These are phyloP conservation scores for Rhyacophila evoluta DNA, from an alignment of 2,888 invertebrate genomes.

Conservation along the genomic window DNA sequence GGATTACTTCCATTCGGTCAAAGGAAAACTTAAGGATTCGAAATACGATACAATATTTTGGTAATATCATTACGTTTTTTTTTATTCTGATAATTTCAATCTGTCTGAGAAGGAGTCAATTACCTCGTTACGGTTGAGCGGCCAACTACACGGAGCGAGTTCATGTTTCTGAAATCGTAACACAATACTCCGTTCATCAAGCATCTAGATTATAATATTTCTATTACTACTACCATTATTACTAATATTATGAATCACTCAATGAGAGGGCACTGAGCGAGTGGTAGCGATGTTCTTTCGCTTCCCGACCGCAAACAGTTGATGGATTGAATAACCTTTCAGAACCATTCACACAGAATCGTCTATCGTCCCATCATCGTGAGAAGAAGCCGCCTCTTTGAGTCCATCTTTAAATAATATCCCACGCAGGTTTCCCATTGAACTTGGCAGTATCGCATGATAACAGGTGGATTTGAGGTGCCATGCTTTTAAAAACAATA, in stretches of 20 bases:
- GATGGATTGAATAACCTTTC: constrained; percentile 47
- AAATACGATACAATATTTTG: too few species aligned
- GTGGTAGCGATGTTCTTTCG: neutral
- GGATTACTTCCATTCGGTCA: too few species aligned
- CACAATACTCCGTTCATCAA: neutral
- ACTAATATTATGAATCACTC: neutral
- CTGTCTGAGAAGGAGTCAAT: neutral
- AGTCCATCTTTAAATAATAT: neutral
- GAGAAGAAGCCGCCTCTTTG: neutral
- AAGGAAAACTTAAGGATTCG: too few species aligned
- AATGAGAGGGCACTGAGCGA: neutral
- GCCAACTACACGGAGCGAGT: neutral
- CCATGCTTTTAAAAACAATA: constrained; percentile 13
- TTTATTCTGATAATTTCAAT: neutral
- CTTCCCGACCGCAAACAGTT: constrained; percentile 33
- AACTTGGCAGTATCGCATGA: constrained; percentile 32
- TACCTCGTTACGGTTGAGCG: constrained; percentile 11
- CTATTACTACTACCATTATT: neutral
- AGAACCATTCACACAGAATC: constrained; percentile 39
- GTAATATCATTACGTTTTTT: too few species aligned
- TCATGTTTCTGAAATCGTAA: constrained; percentile 29
- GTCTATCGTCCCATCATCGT: constrained; percentile 5
- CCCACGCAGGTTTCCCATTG: constrained; percentile 48
- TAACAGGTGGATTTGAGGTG: constrained; percentile 10
- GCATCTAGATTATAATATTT: neutral